phyloP scores from a whole-genome alignment of 1,140 invertebrate species.

The Battus philenor region DNA sequence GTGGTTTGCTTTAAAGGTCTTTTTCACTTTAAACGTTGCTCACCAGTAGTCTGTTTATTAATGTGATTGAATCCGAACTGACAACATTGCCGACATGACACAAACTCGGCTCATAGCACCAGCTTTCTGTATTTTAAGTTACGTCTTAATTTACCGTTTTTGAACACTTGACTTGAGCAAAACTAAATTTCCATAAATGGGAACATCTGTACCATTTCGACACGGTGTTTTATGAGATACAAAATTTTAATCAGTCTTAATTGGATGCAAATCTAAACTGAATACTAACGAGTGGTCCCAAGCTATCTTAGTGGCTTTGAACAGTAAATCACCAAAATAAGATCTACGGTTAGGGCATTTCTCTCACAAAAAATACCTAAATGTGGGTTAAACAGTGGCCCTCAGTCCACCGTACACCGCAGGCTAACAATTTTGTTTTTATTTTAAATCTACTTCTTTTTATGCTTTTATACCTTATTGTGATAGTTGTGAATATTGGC shows the following conservation, averaged over 20 bases:
- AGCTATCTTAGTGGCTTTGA: conserved; percentile 30
- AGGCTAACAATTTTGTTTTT: conserved; percentile 45
- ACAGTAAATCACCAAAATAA: conserved; percentile 58
- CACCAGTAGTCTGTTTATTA: no score
- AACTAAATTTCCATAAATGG: conserved; percentile 14
- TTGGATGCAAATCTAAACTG: conserved; percentile 63
- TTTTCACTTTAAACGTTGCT: no score
- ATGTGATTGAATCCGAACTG: no score
- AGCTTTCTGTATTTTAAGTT: neutral
- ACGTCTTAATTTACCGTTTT: neutral
- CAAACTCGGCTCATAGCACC: neutral
- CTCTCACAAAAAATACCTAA: conserved; percentile 53
- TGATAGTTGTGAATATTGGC: no score
- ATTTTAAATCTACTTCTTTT: conserved; percentile 45
- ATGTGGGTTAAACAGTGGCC: conserved; percentile 64
- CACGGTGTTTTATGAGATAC: conserved; percentile 37
- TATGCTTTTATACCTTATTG: conserved; percentile 45
- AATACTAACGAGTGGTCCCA: conserved; percentile 61
- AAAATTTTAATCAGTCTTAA: conserved; percentile 48
- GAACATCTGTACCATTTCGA: conserved; percentile 22
- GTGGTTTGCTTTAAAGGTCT: no score
- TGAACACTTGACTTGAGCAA: no score
- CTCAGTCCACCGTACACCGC: conserved; percentile 37
- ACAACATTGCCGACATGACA: no score
- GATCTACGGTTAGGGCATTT: conserved; percentile 52